Evolutionary conservation across 2,113 vertebrate species (phyloP).

Genomic region (Sigmodon hispidus): DNA sequence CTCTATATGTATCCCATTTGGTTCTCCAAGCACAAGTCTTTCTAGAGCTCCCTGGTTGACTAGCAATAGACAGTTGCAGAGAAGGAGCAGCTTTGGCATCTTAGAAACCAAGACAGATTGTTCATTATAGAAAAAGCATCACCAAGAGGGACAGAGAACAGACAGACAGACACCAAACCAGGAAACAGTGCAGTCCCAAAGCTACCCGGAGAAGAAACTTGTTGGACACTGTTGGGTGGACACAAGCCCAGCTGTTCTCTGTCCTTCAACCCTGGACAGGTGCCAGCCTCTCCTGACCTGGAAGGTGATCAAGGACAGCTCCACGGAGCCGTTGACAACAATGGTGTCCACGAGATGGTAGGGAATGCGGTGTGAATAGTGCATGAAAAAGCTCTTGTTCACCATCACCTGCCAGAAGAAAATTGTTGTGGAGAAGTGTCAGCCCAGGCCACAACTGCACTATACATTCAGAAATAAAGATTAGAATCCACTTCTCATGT

Average conservation of each 20-base stretch:
- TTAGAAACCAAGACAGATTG: not conserved
- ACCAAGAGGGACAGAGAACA: not conserved
- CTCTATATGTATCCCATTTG: not conserved
- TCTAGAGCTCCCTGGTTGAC: not conserved
- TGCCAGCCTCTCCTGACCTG: conserved; percentile 53
- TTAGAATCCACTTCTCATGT: not conserved
- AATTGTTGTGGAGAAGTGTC: accelerated
- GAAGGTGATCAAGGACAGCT: conserved; percentile 83
- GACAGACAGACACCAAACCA: not conserved
- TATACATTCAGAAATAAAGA: not conserved
- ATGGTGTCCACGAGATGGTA: conserved; percentile 79
- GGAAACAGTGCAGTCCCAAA: not conserved
- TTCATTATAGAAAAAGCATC: not conserved
- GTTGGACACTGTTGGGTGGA: not conserved
- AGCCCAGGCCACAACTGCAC: not conserved
- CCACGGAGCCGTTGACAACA: conserved; percentile 79
- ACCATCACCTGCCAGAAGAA: conserved; percentile 82
- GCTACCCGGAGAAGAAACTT: not conserved
- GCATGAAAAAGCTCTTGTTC: conserved; percentile 83
- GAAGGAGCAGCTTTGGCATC: not conserved
- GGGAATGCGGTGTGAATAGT: conserved; percentile 84
- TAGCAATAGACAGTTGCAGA: not conserved
- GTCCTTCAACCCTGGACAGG: not conserved
- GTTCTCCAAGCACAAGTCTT: not conserved
- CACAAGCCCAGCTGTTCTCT: not conserved